A percentile compares a stretch with the other conserved stretches of the same genome.
Evolutionary conservation across 2,888 invertebrate genomes (phyloP).

Genomic region (Tricholauxania praeusta): DNA sequence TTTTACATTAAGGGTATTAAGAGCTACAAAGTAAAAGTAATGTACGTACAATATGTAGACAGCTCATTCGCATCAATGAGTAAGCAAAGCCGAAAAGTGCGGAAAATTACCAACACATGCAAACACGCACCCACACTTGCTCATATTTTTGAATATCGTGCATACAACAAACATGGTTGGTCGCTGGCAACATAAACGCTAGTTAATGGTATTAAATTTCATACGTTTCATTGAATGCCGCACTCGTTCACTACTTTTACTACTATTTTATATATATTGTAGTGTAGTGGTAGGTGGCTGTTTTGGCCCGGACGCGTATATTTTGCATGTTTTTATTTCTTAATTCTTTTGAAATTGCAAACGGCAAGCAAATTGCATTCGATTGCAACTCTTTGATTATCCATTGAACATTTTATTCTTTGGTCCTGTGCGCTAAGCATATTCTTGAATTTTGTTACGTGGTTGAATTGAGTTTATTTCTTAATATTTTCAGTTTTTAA

Average conservation of each 20-base stretch:
- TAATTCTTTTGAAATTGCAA: too few relatives aligned
- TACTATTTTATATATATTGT: neutral
- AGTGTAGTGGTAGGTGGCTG: too few relatives aligned
- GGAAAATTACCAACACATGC: slow-evolving; percentile 2
- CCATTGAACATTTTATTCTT: neutral
- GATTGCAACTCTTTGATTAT: slow-evolving; percentile 27
- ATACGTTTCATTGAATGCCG: slow-evolving; percentile 9
- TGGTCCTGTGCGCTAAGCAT: too few relatives aligned
- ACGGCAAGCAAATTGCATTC: slow-evolving; percentile 30
- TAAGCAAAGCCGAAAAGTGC: slow-evolving; percentile 14
- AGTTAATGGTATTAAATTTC: slow-evolving; percentile 37
- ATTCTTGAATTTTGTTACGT: too few relatives aligned
- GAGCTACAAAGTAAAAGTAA: slow-evolving; percentile 6
- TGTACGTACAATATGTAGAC: neutral
- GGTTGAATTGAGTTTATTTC: too few relatives aligned
- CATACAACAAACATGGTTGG: neutral
- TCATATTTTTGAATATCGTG: neutral
- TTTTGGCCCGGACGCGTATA: too few relatives aligned
- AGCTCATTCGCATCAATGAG: too few relatives aligned
- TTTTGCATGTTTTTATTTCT: too few relatives aligned
- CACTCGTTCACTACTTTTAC: neutral
- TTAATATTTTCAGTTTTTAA: too few relatives aligned
- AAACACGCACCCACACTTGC: slow-evolving; percentile 3
- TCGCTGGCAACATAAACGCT: slow-evolving; percentile 16
- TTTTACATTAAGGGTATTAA: slow-evolving; percentile 11